phyloP scores from a whole-genome alignment of 2,797 vertebrate genomes.

The Ataeniobius toweri region DNA sequence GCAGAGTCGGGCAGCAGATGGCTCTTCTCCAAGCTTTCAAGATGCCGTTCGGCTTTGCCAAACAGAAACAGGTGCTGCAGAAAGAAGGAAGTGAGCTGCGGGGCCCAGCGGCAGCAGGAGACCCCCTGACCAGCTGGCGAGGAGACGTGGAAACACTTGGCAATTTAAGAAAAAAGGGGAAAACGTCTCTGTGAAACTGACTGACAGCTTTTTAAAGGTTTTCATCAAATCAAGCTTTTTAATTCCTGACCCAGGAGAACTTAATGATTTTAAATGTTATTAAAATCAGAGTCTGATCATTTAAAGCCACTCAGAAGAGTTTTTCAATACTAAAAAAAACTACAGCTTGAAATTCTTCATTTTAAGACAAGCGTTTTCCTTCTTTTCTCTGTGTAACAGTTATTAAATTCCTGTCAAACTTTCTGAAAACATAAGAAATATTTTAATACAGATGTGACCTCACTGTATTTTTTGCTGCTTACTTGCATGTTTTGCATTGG shows the following conservation, averaged over 20 bases:
- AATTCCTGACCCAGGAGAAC: neutral
- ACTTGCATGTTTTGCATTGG: too few relatives aligned
- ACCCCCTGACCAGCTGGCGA: slow-evolving; percentile 79
- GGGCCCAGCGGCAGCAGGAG: slow-evolving; percentile 74
- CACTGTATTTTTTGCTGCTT: too few relatives aligned
- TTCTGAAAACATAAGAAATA: neutral
- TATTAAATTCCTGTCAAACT: neutral
- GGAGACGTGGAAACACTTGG: slow-evolving; percentile 62
- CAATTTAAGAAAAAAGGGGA: slow-evolving; percentile 49
- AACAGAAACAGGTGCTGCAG: slow-evolving; percentile 80
- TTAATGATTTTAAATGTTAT: neutral
- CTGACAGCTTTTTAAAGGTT: slow-evolving; percentile 14
- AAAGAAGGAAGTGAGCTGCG: slow-evolving; percentile 76
- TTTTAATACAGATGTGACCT: too few relatives aligned
- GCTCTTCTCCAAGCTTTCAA: slow-evolving; percentile 73
- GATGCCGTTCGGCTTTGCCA: slow-evolving; percentile 67
- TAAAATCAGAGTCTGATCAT: neutral
- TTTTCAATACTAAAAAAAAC: neutral
- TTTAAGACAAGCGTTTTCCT: neutral
- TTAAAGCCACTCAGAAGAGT: neutral
- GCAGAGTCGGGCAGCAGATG: slow-evolving; percentile 71
- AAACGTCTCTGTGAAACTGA: slow-evolving; percentile 24
- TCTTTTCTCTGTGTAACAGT: neutral
- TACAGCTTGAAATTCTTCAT: too few relatives aligned
- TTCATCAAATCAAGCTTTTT: neutral